These are phyloP conservation scores for Ascaphus truei DNA, from an alignment of 2,113 vertebrate species.

Conservation along the genomic window DNA sequence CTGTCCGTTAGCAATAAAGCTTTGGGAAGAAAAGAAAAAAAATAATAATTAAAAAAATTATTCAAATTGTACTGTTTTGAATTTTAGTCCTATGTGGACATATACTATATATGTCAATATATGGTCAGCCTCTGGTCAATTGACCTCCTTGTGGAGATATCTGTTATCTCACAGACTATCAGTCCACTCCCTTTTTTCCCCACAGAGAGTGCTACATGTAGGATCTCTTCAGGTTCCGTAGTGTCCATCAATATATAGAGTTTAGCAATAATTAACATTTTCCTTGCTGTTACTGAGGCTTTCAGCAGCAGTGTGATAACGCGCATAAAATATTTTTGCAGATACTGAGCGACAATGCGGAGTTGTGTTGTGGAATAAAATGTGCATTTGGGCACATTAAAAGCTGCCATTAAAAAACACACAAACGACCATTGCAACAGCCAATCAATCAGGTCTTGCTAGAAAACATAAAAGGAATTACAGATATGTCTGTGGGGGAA, in stretches of 20 bases:
- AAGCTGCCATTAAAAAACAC: neutral
- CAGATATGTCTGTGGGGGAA: neutral
- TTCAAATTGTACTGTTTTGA: no score
- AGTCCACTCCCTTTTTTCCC: no score
- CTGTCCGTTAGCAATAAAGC: no score
- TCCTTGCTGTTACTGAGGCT: neutral
- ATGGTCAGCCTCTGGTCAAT: no score
- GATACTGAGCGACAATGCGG: neutral
- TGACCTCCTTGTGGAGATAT: no score
- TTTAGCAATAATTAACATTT: neutral
- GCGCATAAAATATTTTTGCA: neutral
- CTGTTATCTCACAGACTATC: no score
- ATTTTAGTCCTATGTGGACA: no score
- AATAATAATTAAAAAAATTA: no score
- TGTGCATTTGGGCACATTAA: neutral
- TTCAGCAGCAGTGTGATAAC: neutral
- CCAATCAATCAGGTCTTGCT: neutral
- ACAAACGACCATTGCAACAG: neutral
- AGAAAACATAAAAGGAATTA: conserved; percentile 22
- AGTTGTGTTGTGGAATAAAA: neutral
- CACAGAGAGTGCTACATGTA: no score
- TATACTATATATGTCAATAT: no score
- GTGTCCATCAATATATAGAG: neutral
- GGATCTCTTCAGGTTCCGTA: no score
- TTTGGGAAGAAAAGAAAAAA: no score